Base-by-base conservation (phyloP, 1,140 invertebrate species). In the Drosophila ironensis region DNA sequence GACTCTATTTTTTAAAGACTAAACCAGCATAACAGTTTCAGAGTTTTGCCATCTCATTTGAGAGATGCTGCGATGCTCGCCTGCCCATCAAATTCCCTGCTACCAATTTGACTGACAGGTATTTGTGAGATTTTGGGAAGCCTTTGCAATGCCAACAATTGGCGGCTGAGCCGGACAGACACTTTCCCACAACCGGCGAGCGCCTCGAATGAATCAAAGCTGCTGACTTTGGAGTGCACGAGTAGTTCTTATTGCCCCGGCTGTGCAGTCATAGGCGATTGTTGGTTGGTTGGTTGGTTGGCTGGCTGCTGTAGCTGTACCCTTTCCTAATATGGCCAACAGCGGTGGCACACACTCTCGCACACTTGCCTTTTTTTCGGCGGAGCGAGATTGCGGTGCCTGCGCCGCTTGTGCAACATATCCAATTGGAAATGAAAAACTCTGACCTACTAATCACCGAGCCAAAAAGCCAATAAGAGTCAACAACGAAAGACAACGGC, bases 401-500 rank as follows among this genome's bases (percentile, higher is more conserved):
- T 72, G 48, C 51, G 52, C 6, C 45, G 63, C 77, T 82, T 77
- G 73, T 84, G 80, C 80, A 86, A 84, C 74, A 78, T 57, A 84
- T 86, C 78, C 78, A 84, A 84, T 84, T 84, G 80, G 78, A 84
- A 84, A 84, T 84, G 78, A 84, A 84, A 84, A 84, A 84, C 78
- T 84, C 80, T 84, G 78, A 84, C 78, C 78, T 84, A 84, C 78
- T 84, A 84, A 84, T 84, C 78, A 84, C 74, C 78, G 74, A 84
- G 80, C 78, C 78, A 84, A 84, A 84, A 84, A 84, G 78, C 78
- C 78, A 84, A 84, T 84, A 84, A 84, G 78, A 84, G 78, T 84
- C 78, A 84, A 61, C 66, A 80, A 68, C 74, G 64, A 48, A 71
- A 68, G 33, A 56, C 72, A 54, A 53, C 73, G 50, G 46, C 68